phyloP scores from a whole-genome alignment of 1,140 invertebrate species.

The Galendromus occidentalis region DNA sequence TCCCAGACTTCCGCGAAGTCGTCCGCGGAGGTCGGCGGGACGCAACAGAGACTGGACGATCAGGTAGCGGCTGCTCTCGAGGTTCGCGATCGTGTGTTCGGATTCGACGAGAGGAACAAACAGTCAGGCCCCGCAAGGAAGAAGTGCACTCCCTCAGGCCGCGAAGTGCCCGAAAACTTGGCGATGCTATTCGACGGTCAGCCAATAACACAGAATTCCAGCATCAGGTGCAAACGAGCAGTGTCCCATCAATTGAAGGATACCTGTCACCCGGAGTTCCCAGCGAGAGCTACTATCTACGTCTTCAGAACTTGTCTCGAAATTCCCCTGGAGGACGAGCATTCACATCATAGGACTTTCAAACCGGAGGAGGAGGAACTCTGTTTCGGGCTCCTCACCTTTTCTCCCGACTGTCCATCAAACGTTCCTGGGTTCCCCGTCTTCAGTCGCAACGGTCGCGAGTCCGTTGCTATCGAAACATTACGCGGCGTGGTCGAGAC shows the following conservation, averaged over 20 bases:
- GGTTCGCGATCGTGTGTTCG: too few species aligned
- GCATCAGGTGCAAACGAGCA: background rate
- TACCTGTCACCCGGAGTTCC: background rate
- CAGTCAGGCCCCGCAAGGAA: too few species aligned
- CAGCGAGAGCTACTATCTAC: background rate
- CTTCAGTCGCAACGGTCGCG: background rate
- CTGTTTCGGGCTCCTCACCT: constrained; percentile 5
- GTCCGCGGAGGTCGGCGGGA: too few species aligned
- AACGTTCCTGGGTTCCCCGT: background rate
- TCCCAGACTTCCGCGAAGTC: too few species aligned
- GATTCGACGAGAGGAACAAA: too few species aligned
- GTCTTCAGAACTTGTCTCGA: background rate
- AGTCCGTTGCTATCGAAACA: background rate
- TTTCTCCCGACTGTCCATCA: background rate
- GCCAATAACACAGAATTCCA: too few species aligned
- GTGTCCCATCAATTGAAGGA: background rate
- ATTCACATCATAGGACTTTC: background rate
- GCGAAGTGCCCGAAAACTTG: too few species aligned
- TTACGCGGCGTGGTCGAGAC: background rate
- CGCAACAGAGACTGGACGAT: too few species aligned
- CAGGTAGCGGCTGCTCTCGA: too few species aligned
- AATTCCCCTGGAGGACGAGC: background rate
- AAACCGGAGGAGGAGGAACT: background rate
- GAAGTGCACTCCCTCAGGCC: too few species aligned
- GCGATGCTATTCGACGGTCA: too few species aligned